Conservation (phyloP, 2,113 vertebrate species). For the Puntigrus tetrazona region DNA sequence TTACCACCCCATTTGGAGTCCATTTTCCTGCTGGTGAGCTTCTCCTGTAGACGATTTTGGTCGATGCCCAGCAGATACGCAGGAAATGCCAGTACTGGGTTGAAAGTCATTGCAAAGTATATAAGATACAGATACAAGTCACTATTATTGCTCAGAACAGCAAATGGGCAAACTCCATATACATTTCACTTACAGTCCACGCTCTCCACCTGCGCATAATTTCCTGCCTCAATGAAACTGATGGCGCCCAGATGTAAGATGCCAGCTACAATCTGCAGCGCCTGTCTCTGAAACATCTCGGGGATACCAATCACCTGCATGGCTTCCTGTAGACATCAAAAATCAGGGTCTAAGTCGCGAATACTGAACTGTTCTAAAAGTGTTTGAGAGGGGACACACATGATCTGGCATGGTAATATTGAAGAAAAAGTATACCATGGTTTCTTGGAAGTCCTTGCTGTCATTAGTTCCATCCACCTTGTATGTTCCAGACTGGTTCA, state of each 20-base stretch:
- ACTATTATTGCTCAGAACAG: not conserved
- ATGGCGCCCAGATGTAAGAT: constrained; percentile 95
- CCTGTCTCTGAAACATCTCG: constrained; percentile 77
- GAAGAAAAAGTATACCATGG: constrained; percentile 78
- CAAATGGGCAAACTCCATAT: not conserved
- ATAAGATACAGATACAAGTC: not conserved
- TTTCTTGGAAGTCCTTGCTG: constrained; percentile 87
- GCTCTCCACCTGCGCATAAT: constrained; percentile 90
- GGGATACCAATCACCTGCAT: constrained; percentile 94
- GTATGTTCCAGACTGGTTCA: constrained; percentile 94
- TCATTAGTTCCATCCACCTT: constrained; percentile 93
- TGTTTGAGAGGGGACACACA: not conserved
- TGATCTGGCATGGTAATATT: not conserved
- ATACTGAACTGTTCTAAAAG: not conserved
- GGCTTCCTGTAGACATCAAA: constrained; percentile 78
- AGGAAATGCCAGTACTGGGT: constrained; percentile 87
- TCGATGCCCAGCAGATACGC: constrained; percentile 93
- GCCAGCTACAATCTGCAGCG: constrained; percentile 88
- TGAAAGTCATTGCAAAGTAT: not conserved
- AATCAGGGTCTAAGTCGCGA: not conserved
- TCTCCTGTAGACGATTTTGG: constrained; percentile 84
- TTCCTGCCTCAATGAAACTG: constrained; percentile 89
- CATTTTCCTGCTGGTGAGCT: constrained; percentile 95
- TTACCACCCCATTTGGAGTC: constrained; percentile 95
- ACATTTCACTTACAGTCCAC: constrained; percentile 83